Base-by-base conservation (phyloP, 2,113 vertebrate species). In the Tychaedon coryphoeus region DNA sequence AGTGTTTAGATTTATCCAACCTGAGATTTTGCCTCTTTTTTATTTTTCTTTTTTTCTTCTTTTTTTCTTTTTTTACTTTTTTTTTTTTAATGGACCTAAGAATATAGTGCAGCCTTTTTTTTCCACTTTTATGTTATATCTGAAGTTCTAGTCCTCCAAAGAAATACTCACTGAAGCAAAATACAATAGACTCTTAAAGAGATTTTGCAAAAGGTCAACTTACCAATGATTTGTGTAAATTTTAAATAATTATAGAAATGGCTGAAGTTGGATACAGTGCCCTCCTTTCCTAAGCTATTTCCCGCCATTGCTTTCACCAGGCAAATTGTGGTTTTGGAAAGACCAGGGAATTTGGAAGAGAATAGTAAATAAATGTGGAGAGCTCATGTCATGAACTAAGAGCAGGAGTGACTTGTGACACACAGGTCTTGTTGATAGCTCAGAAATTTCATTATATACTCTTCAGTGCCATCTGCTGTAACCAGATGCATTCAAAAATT, bases 391-490 rank as follows among this genome's bases (percentile, higher is more conserved):
- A 84, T 50, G 38, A 51, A 28, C 34, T 29, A 33, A 47, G 12
- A 67, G 31, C 14, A 47, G 48, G n/a, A 67, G 17, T 14, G 14
- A 33, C 19, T 53, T 65, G 29, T 58, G 81, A 64, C 8, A 62
- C 18, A 34, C 28, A 60, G n/a, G 43, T 75, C 93, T 81, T 76
- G 19, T 61, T 2, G 0, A 17, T 28, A 88, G n/a, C 23, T 31
- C 36, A 61, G 40, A 15, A 93, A 79, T 65, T 91, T 85, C 31
- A 48, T 67, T 78, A 43, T 36, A 34, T 20, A 87, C 53, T 53
- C 88, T 90, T 95, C 92, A 90, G 81, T 95, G 81, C 77, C 93
- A 96, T 75, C 92, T 94, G 69, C 70, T 92, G 87, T 94, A 96
- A 77, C n/a, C 61, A 94, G 60, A 64, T 38, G 24, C 47, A 50